Conservation (phyloP, 2,888 invertebrate species). For the Venustoraphidia nigricollis region DNA sequence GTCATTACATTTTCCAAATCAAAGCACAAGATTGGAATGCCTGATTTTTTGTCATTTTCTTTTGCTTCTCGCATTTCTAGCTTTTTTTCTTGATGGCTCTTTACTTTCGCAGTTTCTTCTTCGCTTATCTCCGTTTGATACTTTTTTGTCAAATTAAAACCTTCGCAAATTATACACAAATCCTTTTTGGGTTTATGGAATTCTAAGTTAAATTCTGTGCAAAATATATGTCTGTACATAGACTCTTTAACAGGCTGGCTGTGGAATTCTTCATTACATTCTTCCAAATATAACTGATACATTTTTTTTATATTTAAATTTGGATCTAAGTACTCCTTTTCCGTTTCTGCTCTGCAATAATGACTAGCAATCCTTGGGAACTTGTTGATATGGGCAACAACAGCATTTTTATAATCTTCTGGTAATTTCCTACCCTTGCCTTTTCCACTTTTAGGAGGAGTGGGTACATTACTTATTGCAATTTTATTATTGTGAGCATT, state of each 20-base stretch:
- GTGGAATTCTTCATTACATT: background rate
- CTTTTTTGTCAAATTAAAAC: background rate
- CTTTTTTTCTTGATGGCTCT: background rate
- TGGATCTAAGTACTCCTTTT: background rate
- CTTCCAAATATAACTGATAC: constrained; percentile 4
- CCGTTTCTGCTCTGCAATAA: background rate
- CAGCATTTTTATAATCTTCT: background rate
- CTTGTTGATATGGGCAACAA: background rate
- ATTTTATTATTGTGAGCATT: background rate
- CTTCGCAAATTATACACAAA: constrained; percentile 7
- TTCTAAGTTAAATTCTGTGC: constrained; percentile 7
- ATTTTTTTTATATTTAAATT: constrained; percentile 1
- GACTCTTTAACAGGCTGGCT: constrained; percentile 4
- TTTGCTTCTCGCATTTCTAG: background rate
- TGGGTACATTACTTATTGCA: background rate
- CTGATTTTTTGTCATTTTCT: constrained; percentile 1
- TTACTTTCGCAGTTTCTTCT: background rate
- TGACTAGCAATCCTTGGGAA: background rate
- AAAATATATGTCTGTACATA: constrained; percentile 7
- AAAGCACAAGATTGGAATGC: constrained; percentile 4
- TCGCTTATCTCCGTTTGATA: background rate
- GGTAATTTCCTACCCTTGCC: too few relatives aligned
- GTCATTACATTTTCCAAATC: constrained; percentile 14
- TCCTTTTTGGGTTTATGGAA: constrained; percentile 10
- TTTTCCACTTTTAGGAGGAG: background rate